These are phyloP conservation scores for Megalopta genalis DNA, from an alignment of 1,140 invertebrate species.

Conservation along the genomic window DNA sequence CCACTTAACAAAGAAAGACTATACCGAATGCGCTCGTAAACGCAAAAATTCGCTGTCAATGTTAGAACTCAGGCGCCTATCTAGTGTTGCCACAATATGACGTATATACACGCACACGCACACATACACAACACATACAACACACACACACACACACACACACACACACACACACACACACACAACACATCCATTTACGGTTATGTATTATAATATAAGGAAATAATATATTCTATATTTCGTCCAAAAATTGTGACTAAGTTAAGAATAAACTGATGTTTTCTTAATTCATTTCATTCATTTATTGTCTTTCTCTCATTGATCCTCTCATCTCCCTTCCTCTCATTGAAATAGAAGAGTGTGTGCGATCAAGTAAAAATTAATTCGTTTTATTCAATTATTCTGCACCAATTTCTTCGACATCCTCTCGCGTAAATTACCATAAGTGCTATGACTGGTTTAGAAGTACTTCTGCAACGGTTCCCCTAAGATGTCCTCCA, in stretches of 20 bases:
- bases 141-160: conserved; percentile 3
- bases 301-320: not conserved
- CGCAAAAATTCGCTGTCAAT: conserved; percentile 30
- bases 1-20: conserved; percentile 34
- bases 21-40: conserved; percentile 14
- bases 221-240: conserved; percentile 72
- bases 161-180: too few relatives aligned
- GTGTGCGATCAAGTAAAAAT: conserved; percentile 8
- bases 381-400: not conserved
- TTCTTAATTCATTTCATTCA: conserved; percentile 56
- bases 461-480: conserved; percentile 92
- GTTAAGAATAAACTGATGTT: conserved; percentile 72
- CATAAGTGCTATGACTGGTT: conserved; percentile 8
- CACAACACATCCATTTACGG: conserved; percentile 48
- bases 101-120: not conserved
- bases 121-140: conserved; percentile 9
- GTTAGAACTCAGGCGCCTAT: conserved; percentile 43
- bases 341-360: not conserved
- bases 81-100: conserved; percentile 47
- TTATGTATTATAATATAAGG: conserved; percentile 70
- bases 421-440: not conserved
- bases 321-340: too few relatives aligned
- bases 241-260: conserved; percentile 71
- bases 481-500: conserved; percentile 91
- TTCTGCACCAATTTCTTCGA: not conserved